These are phyloP conservation scores for Cyclina sinensis DNA, from an alignment of 1,140 invertebrate species.

Conservation along the genomic window DNA sequence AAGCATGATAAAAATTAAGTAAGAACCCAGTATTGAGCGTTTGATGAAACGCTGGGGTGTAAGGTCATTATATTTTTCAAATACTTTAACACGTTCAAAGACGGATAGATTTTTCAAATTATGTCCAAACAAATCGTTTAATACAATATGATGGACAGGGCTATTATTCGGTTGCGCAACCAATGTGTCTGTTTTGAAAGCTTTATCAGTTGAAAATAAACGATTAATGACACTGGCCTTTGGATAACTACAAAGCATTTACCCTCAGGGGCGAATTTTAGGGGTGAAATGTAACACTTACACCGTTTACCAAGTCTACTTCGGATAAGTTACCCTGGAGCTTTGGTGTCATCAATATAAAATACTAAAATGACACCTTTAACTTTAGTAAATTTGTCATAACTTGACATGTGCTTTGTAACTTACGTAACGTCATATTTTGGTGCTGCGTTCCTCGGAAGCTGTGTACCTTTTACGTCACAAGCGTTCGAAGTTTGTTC, in stretches of 20 bases:
- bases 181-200: constrained; percentile 49
- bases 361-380: constrained; percentile 54
- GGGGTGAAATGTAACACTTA: constrained; percentile 34
- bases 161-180: constrained; percentile 43
- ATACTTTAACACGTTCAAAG: constrained; percentile 38
- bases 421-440: constrained; percentile 21
- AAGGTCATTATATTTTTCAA: constrained; percentile 46
- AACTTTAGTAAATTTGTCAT: constrained; percentile 44
- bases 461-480: neutral
- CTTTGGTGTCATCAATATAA: constrained; percentile 27
- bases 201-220: constrained; percentile 17
- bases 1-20: constrained; percentile 14
- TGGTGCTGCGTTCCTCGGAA: neutral
- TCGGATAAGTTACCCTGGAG: constrained; percentile 26
- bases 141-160: constrained; percentile 37
- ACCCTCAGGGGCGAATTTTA: neutral
- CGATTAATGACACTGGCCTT: constrained; percentile 40
- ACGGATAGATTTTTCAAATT: constrained; percentile 39
- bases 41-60: constrained; percentile 11
- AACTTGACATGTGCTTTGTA: constrained; percentile 44
- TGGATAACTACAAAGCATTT: neutral
- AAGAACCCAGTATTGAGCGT: neutral
- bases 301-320: neutral
- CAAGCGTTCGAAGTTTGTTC: neutral
- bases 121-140: constrained; percentile 17